A percentile compares a stretch with the other conserved stretches of the same genome.
Evolutionary conservation across 2,888 invertebrate genomes (phyloP).

Genomic region (Andrena minutula): DNA sequence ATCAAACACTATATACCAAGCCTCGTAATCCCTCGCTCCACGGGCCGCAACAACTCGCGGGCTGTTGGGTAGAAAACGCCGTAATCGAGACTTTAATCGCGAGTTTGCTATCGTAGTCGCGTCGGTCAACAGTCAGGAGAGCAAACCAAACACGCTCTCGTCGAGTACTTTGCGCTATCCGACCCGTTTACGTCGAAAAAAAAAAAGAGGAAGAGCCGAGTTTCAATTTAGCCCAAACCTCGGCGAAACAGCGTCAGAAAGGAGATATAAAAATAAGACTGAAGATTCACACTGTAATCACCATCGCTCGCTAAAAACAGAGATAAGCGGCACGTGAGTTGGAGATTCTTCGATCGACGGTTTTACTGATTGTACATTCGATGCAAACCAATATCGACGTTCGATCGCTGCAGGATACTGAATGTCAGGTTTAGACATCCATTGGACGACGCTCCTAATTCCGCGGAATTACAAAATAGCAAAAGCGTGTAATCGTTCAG

Average conservation of each 20-base stretch:
- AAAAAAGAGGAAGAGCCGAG: background rate
- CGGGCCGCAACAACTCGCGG: background rate
- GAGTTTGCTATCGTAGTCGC: conserved; percentile 10
- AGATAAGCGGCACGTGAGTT: background rate
- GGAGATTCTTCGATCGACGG: no score
- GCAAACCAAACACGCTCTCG: conserved; percentile 15
- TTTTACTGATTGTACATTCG: no score
- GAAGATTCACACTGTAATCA: background rate
- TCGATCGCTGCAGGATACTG: no score
- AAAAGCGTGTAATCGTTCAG: background rate
- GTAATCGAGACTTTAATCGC: conserved; percentile 30
- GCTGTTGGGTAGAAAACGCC: conserved; percentile 6
- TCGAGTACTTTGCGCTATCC: conserved; percentile 6
- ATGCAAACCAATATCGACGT: no score
- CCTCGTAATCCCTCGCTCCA: background rate
- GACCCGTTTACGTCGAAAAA: background rate
- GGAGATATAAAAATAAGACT: background rate
- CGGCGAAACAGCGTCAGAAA: background rate
- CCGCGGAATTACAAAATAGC: background rate
- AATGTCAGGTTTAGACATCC: no score
- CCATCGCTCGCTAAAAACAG: background rate
- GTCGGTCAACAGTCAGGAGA: conserved; percentile 20
- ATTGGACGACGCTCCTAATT: no score
- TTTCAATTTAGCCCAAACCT: conserved; percentile 11
- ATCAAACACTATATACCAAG: background rate